Evolutionary conservation across 2,888 invertebrate species (phyloP), one percentile per base, ranked within the genome.

Genomic region (Bombylius discolor): DNA sequence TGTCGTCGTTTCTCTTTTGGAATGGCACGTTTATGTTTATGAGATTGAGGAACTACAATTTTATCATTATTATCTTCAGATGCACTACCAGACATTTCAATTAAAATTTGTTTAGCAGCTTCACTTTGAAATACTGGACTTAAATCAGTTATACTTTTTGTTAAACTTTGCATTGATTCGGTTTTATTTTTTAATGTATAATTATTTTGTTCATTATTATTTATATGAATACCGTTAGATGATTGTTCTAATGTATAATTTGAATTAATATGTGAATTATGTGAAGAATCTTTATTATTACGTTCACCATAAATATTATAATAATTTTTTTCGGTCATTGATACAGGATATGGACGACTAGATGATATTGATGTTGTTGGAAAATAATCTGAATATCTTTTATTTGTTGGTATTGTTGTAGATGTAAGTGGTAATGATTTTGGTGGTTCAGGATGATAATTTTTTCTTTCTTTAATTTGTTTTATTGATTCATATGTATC

Each of bases 101-200:
- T 87, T 61, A 90, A 87, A 53, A 91, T 91, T 73, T 89, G 87
- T 59, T 85, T 81, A 2, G 91, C 90, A 3, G 90, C 89, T 70
- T 89, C 89, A 67, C 89, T 89, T 68, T 89, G 88, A 72, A 89
- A 91, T 55, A 89, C 84, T 0, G 89, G 88, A 33, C 87, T 88
- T 61, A 88, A 69, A 64, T 88, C 82, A 11, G 67, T 70, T 13
- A 73, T 63, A 56, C 72, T 70, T 59, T 73, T 72, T 47, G 70
- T 73, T 4, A 74, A 64, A 53, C 74, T 74, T 61, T 73, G 73
- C 62, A 71, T 62, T 1, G 74, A 74, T 48, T 72, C 73, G 39
- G 74, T 72, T 58, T 73, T 73, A 14, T 58, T 59, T 53, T 50
- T 59, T 34, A 58, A 47, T 1, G 23, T 44, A 12, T 42, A 39